Evolutionary conservation across 2,888 invertebrate species (phyloP).

Genomic region (Boloria selene): DNA sequence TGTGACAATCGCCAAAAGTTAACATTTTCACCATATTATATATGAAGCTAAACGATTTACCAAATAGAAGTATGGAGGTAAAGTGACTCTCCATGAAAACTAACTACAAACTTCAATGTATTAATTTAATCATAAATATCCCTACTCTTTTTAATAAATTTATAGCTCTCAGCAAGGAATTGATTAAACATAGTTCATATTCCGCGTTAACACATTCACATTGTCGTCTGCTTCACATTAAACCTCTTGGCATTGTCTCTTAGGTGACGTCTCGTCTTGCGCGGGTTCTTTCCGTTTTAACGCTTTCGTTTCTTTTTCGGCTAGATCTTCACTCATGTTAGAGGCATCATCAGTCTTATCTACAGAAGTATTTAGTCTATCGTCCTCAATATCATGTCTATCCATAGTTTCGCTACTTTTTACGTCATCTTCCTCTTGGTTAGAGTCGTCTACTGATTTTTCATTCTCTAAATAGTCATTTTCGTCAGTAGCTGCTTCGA

Average conservation of each 20-base stretch:
- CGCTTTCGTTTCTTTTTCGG: slow-evolving; percentile 54
- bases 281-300: slow-evolving; percentile 68
- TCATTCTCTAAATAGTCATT: slow-evolving; percentile 58
- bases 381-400: slow-evolving; percentile 36
- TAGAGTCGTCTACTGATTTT: slow-evolving; percentile 50
- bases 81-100: slow-evolving; percentile 42
- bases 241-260: slow-evolving; percentile 70
- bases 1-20: slow-evolving; percentile 46
- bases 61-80: slow-evolving; percentile 5
- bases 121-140: slow-evolving; percentile 69
- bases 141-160: slow-evolving; percentile 49
- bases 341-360: slow-evolving; percentile 59
- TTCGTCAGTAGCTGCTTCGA: slow-evolving; percentile 61
- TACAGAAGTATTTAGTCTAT: slow-evolving; percentile 52
- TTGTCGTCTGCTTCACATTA: slow-evolving; percentile 29
- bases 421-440: slow-evolving; percentile 44
- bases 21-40: slow-evolving; percentile 10
- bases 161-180: slow-evolving; percentile 55
- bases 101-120: slow-evolving; percentile 56
- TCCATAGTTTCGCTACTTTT: slow-evolving; percentile 42
- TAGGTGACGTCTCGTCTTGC: slow-evolving; percentile 65
- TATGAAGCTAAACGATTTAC: slow-evolving; percentile 10
- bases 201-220: slow-evolving; percentile 50
- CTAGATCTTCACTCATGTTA: slow-evolving; percentile 52
- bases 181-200: slow-evolving; percentile 52